These are phyloP conservation scores for Podotricha telesiphe DNA, from an alignment of 2,888 invertebrate genomes.

Conservation along the genomic window DNA sequence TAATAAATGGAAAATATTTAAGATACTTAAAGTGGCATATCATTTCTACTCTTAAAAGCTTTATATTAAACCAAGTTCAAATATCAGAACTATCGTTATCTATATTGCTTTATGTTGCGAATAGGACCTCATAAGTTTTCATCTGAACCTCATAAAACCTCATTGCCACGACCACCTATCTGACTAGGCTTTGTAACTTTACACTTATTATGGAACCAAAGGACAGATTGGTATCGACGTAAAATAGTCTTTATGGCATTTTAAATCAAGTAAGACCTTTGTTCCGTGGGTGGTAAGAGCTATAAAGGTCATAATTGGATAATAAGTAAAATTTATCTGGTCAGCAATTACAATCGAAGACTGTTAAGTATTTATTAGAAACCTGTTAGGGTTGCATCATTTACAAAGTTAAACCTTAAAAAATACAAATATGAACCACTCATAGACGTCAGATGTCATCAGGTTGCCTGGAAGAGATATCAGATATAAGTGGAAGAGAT, in stretches of 20 bases:
- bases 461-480: too few relatives aligned
- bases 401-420: background rate
- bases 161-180: constrained; percentile 55
- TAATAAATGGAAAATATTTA: constrained; percentile 6
- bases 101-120: constrained; percentile 54
- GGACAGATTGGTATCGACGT: constrained; percentile 58
- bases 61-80: constrained; percentile 25
- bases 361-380: constrained; percentile 28
- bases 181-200: constrained; percentile 57
- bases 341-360: constrained; percentile 39
- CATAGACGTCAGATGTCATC: too few relatives aligned
- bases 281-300: constrained; percentile 52
- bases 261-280: constrained; percentile 41
- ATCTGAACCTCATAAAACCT: constrained; percentile 59
- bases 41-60: constrained; percentile 5
- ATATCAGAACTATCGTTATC: constrained; percentile 46
- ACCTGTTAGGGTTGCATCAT: constrained; percentile 31
- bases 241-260: constrained; percentile 52
- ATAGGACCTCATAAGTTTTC: constrained; percentile 58
- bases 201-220: constrained; percentile 58
- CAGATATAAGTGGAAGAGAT: too few relatives aligned
- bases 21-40: background rate
- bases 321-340: constrained; percentile 48
- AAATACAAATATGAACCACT: background rate
- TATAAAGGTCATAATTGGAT: constrained; percentile 51